phyloP scores from a whole-genome alignment of 37 sponge, comb jelly and placozoan species.

The Geodia barretti region DNA sequence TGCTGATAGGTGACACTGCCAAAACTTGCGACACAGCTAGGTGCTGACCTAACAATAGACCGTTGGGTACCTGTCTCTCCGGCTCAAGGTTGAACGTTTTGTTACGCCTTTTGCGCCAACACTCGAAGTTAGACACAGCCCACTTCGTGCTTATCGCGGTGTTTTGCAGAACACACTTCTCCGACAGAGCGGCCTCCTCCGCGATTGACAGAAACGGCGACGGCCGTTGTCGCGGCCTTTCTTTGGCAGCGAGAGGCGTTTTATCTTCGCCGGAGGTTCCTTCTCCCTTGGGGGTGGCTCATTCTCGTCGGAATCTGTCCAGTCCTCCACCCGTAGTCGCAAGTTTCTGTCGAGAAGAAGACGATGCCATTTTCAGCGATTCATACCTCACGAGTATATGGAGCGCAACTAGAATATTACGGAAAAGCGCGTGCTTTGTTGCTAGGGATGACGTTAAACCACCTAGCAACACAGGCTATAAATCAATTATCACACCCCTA shows the following conservation, averaged over 20 bases:
- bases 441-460: neutral
- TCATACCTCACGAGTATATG: neutral
- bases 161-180: constrained; percentile 14
- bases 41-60: constrained; percentile 1
- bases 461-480: neutral
- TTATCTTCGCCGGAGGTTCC: neutral
- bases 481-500: constrained; percentile 1
- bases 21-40: too few relatives aligned
- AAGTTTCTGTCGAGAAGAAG: neutral
- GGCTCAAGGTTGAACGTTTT: neutral
- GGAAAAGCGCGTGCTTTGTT: neutral
- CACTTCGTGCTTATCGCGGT: constrained; percentile 25
- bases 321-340: neutral
- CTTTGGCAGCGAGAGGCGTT: neutral
- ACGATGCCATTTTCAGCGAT: neutral
- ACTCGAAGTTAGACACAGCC: constrained; percentile 24
- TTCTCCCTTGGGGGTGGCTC: neutral
- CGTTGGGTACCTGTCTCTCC: constrained; percentile 1
- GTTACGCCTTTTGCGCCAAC: constrained; percentile 11
- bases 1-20: too few relatives aligned
- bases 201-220: neutral
- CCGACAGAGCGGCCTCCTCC: neutral
- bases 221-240: neutral
- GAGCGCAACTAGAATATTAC: neutral
- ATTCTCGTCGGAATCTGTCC: neutral